Evolutionary conservation across 2,113 vertebrate genomes (phyloP), one percentile per base, ranked within the genome.

Genomic region (Budorcas taxicolor): DNA sequence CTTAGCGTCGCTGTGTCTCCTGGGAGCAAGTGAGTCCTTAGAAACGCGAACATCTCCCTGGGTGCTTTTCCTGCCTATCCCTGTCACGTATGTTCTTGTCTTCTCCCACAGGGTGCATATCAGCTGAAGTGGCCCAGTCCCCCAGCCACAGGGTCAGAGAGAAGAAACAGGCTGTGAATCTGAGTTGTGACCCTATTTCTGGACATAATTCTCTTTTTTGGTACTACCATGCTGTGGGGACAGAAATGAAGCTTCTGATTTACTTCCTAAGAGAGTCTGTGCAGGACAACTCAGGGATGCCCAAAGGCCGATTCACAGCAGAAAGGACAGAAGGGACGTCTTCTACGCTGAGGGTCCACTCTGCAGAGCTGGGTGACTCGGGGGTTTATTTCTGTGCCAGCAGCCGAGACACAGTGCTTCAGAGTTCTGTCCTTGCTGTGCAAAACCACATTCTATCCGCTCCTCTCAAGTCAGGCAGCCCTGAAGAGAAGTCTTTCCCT

Each of bases 291-390:
- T 62, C 83, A 1, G 90, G 93, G 33, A 85, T 89, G 90, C 62
- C 60, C 76, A 57, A 4, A 0, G 2, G 36, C 33, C 6, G 11
- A n/a, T 43, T 95, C 80, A 81, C 33, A 25, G 90, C 47, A 0
- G 11, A n/a, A 29, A 15, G 62, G 29, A 25, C 7, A 0, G 0
- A 14, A 25, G 64, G 50, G 31, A 57, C 36, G 0, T 19, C 12
- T 23, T 89, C 74, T 27, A 55, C 1, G 4, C 33, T 76, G 45
- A n/a, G 85, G n/a, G 67, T 98, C 78, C 60, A 91, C 19, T 29
- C 97, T 78, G 92, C 33, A 27, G 94, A 83, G 27, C 8, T 7
- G 33, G 94, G 93, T 64, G 90, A 83, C 55, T 92, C 83, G 0
- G 74, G 40, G 6, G 76, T 55, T 4, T 45, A 57, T 36, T 50